Evolutionary conservation across 1,140 invertebrate species (phyloP).

Genomic region (Goniozus legneri): DNA sequence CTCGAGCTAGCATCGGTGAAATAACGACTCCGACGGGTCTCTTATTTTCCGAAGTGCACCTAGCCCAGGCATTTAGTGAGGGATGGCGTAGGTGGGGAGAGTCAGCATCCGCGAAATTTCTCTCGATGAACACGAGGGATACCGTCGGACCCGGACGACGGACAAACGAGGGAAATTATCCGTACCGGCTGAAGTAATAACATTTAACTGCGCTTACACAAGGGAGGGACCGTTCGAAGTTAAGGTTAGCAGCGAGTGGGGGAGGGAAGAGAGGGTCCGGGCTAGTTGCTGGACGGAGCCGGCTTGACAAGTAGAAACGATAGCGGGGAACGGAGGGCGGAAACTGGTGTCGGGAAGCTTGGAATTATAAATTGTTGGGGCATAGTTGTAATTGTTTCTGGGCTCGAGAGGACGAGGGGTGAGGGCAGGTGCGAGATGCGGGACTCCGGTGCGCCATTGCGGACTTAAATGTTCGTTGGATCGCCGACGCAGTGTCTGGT

Average conservation of each 20-base stretch:
- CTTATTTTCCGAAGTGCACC: no score
- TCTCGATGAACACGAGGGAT: not conserved
- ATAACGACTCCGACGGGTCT: no score
- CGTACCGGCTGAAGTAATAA: slow-evolving; percentile 44
- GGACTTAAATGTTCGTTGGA: no score
- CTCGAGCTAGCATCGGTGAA: no score
- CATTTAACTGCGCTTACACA: slow-evolving; percentile 28
- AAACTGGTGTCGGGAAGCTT: slow-evolving; percentile 10
- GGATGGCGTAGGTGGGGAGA: no score
- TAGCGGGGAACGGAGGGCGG: slow-evolving; percentile 9
- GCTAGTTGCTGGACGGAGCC: no score
- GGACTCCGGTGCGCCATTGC: no score
- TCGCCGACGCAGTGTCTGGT: no score
- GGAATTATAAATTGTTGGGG: slow-evolving; percentile 49
- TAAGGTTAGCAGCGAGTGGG: no score
- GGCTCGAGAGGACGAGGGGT: slow-evolving; percentile 17
- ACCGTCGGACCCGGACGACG: slow-evolving; percentile 4
- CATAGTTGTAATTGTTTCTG: slow-evolving; percentile 50
- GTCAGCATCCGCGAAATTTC: not conserved
- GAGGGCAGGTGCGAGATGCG: not conserved
- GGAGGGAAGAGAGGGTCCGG: slow-evolving; percentile 12
- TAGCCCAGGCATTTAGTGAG: no score
- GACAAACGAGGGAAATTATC: slow-evolving; percentile 48
- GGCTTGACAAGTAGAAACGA: no score
- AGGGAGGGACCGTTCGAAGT: no score